Evolutionary conservation across 2,888 invertebrate genomes (phyloP).

Genomic region (Xestobium rufovillosum): DNA sequence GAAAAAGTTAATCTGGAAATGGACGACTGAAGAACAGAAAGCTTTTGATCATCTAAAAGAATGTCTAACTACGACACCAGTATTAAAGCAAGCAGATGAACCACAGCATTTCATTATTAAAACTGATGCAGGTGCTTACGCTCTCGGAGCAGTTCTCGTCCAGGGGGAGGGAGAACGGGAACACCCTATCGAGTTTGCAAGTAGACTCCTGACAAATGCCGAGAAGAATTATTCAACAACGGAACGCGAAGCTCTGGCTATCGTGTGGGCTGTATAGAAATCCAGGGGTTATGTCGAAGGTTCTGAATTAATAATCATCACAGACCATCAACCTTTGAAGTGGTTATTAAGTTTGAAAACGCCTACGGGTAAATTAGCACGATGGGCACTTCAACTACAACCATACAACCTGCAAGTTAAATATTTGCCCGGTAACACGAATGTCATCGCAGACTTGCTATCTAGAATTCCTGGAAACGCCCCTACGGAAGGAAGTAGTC

Average conservation of each 20-base stretch:
- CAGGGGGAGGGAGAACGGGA: too few species aligned
- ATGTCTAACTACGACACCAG: conserved; percentile 11
- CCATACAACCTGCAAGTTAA: conserved; percentile 8
- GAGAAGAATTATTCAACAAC: too few species aligned
- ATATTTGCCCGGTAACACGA: conserved; percentile 8
- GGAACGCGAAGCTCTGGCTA: conserved; percentile 13
- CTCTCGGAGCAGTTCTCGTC: conserved; percentile 12
- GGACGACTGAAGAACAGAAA: conserved; percentile 9
- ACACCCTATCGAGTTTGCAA: conserved; percentile 9
- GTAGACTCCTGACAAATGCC: too few species aligned
- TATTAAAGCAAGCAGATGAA: conserved; percentile 16
- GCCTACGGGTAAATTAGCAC: conserved; percentile 14
- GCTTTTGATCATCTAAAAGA: conserved; percentile 13
- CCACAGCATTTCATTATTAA: conserved; percentile 10
- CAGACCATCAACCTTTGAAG: too few species aligned
- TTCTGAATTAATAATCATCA: too few species aligned
- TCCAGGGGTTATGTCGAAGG: background rate
- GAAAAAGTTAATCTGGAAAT: conserved; percentile 19
- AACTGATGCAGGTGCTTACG: conserved; percentile 13
- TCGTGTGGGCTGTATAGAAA: background rate
- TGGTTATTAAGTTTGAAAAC: too few species aligned
- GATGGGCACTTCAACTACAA: conserved; percentile 12
- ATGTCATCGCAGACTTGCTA: background rate
- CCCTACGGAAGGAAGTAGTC: background rate
- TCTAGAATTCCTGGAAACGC: too few species aligned